Evolutionary conservation across 2,888 invertebrate genomes (phyloP).

Genomic region (Cyclophora punctaria): DNA sequence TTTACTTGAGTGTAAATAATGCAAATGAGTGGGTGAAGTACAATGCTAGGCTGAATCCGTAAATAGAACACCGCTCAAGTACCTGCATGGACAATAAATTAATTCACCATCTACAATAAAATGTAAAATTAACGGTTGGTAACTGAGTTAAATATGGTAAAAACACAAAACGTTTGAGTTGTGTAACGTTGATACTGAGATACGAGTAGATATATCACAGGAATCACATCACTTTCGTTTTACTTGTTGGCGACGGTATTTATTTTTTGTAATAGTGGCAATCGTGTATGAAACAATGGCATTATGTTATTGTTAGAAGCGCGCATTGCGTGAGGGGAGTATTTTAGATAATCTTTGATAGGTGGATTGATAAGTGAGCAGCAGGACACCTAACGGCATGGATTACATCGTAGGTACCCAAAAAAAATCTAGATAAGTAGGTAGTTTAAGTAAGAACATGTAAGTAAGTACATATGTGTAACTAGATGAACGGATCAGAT

Average conservation of each 20-base stretch:
- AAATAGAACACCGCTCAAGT: slow-evolving; percentile 15
- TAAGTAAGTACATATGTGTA: too few species aligned
- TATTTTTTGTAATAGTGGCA: slow-evolving; percentile 7
- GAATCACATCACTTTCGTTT: slow-evolving; percentile 27
- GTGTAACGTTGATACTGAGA: slow-evolving; percentile 15
- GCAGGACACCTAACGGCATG: too few species aligned
- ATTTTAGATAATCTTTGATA: too few species aligned
- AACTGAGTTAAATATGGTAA: neutral
- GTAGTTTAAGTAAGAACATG: too few species aligned
- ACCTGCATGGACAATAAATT: too few species aligned
- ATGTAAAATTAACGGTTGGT: slow-evolving; percentile 1
- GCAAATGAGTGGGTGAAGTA: slow-evolving; percentile 17
- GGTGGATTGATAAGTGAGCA: too few species aligned
- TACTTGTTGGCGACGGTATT: slow-evolving; percentile 15
- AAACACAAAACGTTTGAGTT: neutral
- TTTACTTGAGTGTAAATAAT: slow-evolving; percentile 15
- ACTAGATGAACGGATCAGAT: too few species aligned
- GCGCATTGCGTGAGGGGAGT: neutral
- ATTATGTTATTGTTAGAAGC: slow-evolving; percentile 13
- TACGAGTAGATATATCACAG: slow-evolving; percentile 10
- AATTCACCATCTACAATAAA: slow-evolving; percentile 6
- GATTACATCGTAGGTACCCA: too few species aligned
- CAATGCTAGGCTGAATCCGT: slow-evolving; percentile 6
- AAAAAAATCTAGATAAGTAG: too few species aligned
- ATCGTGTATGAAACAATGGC: slow-evolving; percentile 20